phyloP scores from a whole-genome alignment of 1,140 invertebrate species.

The Aporrectodea caliginosa region DNA sequence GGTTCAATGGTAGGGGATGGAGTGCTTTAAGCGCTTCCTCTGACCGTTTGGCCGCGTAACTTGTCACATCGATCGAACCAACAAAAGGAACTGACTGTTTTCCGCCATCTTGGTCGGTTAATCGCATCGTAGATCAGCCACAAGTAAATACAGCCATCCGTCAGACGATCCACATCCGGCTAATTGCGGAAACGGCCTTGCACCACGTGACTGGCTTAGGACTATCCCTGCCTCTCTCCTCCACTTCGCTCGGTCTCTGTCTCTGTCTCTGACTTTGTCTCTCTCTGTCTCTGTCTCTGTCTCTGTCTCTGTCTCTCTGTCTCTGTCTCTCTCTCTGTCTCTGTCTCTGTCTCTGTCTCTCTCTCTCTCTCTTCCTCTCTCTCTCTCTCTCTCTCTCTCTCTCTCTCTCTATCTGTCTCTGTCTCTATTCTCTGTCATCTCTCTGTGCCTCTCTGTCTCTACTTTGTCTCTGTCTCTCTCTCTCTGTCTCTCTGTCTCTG shows the following conservation, averaged over 20 bases:
- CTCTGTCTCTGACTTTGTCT: background rate
- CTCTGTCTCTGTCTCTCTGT: background rate
- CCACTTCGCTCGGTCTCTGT: background rate
- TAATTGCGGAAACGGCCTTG: background rate
- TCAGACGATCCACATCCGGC: background rate
- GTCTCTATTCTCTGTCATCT: background rate
- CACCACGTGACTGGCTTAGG: background rate
- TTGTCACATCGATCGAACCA: no score
- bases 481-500: no score
- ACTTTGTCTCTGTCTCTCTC: no score
- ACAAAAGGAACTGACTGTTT: no score
- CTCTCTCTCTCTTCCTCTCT: background rate
- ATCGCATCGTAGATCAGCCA: no score
- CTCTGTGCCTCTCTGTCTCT: no score
- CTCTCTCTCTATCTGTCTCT: background rate
- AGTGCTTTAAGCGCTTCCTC: no score
- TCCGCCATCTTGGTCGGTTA: no score
- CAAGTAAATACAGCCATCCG: no score
- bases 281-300: background rate
- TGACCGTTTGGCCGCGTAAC: no score
- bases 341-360: background rate
- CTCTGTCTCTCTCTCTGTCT: background rate
- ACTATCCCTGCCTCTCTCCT: background rate
- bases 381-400: conserved; percentile 1
- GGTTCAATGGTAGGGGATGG: background rate